Base-by-base conservation (phyloP, 2,888 invertebrate species). In the Netelia inedita region DNA sequence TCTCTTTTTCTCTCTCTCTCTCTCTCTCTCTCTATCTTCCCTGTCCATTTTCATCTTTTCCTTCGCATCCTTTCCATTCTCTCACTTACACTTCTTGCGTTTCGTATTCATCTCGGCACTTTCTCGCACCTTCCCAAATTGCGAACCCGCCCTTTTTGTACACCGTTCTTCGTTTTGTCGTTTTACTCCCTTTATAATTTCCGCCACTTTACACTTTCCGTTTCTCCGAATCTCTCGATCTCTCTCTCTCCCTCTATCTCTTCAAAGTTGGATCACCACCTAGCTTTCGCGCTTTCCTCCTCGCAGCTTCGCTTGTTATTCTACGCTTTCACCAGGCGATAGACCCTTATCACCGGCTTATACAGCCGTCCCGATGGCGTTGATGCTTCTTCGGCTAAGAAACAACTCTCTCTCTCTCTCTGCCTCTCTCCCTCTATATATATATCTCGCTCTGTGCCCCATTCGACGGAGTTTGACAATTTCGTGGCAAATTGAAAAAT, bases 401-500 rank as follows among this genome's bases (percentile, higher is more conserved):
- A 72, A 35, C 59, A 61, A 43, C 35, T 46, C 50, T 61, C 14
- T 35, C 50, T 21, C 19, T 57, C 9, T 35, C 61, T 21, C 19
- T 10, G 66, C 46, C 57, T 14, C 28, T 16, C 1, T 43, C 21
- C 16, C 43, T 59, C 46, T 28, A 16, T 35, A 10, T 46, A 11
- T 21, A 21, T 10, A 10, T 19, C 28, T 28, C 35, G 14, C 59
- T 41, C 41, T 19, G 16, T 61, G 3, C 46, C 65, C 55, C 19
- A 6, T 79, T 21, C 23, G 53, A 75, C 83, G 79, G 79, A 85
- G 41, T 68, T 78, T 82, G 86, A 85, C 85, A 82, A 89, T 87
- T 91, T 82, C 53, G 76, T 78, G 75, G 87, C 86, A 89, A 89
- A 90, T 90, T 89, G 91, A 88, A 89, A 90, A 89, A 91, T 90